Evolutionary conservation across 2,888 invertebrate species (phyloP).

Genomic region (Folsomia manolachei): DNA sequence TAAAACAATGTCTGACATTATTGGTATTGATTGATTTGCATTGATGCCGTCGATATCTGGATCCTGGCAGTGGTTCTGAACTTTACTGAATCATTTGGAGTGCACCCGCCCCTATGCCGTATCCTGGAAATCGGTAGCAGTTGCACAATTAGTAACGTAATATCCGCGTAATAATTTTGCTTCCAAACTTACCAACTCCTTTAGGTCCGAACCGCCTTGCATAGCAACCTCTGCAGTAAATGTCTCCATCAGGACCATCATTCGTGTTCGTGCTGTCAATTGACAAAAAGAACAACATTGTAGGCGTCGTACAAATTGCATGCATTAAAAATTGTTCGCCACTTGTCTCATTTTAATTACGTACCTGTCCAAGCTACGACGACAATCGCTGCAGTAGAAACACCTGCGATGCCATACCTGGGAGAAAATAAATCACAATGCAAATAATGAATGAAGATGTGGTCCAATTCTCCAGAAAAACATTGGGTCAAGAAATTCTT

Average conservation of each 20-base stretch:
- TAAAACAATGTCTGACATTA: too few relatives aligned
- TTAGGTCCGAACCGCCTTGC: conserved; percentile 81
- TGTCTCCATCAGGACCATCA: conserved; percentile 88
- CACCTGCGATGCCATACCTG: conserved; percentile 85
- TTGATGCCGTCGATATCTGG: too few relatives aligned
- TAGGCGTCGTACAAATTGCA: too few relatives aligned
- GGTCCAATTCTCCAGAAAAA: not conserved
- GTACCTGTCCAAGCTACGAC: too few relatives aligned
- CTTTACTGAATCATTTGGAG: conserved; percentile 32
- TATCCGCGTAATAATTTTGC: not conserved
- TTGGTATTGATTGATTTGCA: not conserved
- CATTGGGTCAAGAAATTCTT: conserved; percentile 65
- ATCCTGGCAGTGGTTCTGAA: not conserved
- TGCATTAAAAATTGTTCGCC: not conserved
- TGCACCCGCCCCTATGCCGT: conserved; percentile 25
- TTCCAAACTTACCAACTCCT: conserved; percentile 56
- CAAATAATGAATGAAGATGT: not conserved
- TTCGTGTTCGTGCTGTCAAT: conserved; percentile 83
- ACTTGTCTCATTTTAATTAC: too few relatives aligned
- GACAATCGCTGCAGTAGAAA: conserved; percentile 91
- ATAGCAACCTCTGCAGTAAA: conserved; percentile 89
- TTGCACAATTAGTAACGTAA: not conserved
- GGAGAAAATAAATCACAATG: conserved; percentile 12
- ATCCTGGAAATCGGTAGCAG: too few relatives aligned
- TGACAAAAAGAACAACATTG: not conserved